phyloP scores from a whole-genome alignment of 2,797 vertebrate species.

The Sorex maritimensis region DNA sequence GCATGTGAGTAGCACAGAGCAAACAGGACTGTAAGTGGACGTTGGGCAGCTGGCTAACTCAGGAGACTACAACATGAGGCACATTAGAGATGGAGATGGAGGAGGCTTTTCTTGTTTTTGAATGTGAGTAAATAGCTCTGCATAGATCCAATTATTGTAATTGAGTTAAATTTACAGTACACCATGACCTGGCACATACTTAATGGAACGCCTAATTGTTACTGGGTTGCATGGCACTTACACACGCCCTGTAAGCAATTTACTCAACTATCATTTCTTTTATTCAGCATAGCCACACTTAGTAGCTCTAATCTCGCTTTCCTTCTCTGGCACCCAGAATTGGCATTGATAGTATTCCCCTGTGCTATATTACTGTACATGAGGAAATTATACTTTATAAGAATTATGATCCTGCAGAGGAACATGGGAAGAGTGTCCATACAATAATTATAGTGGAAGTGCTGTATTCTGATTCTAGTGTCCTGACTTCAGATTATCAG shows the following conservation, averaged over 20 bases:
- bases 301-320: constrained; percentile 45
- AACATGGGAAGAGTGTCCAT: constrained; percentile 29
- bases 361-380: background rate
- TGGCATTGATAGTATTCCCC: background rate
- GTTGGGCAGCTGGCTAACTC: background rate
- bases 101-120: background rate
- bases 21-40: background rate
- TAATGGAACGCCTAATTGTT: constrained; percentile 55
- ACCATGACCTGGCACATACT: constrained; percentile 13
- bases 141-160: constrained; percentile 28
- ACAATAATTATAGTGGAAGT: constrained; percentile 4
- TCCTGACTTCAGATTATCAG: background rate
- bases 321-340: constrained; percentile 26
- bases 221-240: background rate
- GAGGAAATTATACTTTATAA: background rate
- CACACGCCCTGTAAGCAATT: background rate
- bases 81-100: background rate
- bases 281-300: constrained; percentile 30
- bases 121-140: constrained; percentile 22
- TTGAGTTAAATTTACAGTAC: constrained; percentile 33
- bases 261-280: constrained; percentile 35
- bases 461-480: background rate
- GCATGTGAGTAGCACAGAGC: background rate
- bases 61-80: background rate
- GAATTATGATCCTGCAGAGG: background rate